Evolutionary conservation across 1,140 invertebrate species (phyloP), one percentile per base, ranked within the genome.

Genomic region (Bombus pascuorum): DNA sequence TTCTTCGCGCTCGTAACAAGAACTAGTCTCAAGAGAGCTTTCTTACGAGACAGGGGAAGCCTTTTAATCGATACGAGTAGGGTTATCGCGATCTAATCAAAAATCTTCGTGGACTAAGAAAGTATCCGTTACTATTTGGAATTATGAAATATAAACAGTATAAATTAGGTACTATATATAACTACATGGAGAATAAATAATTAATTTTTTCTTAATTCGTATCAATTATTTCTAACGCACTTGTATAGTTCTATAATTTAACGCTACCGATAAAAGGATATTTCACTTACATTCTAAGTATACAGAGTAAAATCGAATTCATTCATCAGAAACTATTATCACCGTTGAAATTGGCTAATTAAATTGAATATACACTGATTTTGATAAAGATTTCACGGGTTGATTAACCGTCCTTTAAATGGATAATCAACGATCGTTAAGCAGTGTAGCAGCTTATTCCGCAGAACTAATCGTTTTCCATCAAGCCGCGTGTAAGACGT

Each of bases 11-110:
- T 53, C 34, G 74, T 76, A 76, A 76, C 74, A 59, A 76, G 74
- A 76, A 76, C 25, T 47, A 37, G 34, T 57, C 47, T 75, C 74
- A 59, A 76, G 74, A 37, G 74, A 76, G 47, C 37, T 76, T 76
- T 76, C 74, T 76, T 57, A 37, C 73, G 44, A 34, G 34, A 34
- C 9, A 25, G 25, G 10, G 15, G 22, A 57, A 37, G 34, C 32
- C 25, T 76, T 32, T 59, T 59, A 57, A 76, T 76, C 74, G 47
- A 76, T 57, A 57, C 70, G 13, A 2, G 28, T 18, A 39, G 39
- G 39, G 12, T 47, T n/a, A 74, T 74, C 72, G 28, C 28, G 47
- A 53, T 53, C 47, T 22, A 53, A 8, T 53, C 47, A 22, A 53
- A 8, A 53, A 18, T 0, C 18, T 22, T 53, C 5, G 5, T 53